phyloP scores from a whole-genome alignment of 2,888 invertebrate species.

The Balanococcus diminutus region DNA sequence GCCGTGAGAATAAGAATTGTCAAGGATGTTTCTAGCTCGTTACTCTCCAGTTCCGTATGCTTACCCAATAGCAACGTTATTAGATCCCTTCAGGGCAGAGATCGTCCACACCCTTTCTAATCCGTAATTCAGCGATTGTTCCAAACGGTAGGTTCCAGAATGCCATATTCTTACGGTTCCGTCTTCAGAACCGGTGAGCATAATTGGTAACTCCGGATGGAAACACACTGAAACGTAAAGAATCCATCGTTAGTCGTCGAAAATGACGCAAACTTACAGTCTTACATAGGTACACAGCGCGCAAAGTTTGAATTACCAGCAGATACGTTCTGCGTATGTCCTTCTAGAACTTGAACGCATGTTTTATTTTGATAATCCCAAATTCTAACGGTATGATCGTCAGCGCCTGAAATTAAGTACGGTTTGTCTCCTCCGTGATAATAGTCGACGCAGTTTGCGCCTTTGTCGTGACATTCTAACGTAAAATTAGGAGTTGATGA shows the following conservation, averaged over 20 bases:
- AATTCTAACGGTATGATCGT: constrained; percentile 96
- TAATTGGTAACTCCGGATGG: constrained; percentile 96
- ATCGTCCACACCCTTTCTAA: constrained; percentile 98
- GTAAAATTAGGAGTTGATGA: constrained; percentile 98
- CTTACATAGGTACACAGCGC: too few species aligned
- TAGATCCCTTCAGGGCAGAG: constrained; percentile 88
- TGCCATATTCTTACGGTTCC: constrained; percentile 98
- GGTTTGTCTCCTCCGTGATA: constrained; percentile 99
- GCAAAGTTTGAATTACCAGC: constrained; percentile 62
- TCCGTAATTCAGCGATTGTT: constrained; percentile 96
- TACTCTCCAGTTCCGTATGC: constrained; percentile 57
- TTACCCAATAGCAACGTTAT: constrained; percentile 91
- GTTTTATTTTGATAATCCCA: constrained; percentile 99
- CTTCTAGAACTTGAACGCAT: constrained; percentile 96
- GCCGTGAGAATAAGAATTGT: not conserved
- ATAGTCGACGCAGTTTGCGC: constrained; percentile 98
- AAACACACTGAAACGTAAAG: constrained; percentile 74
- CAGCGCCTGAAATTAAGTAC: constrained; percentile 97
- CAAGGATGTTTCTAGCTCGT: not conserved
- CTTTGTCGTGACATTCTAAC: constrained; percentile 96
- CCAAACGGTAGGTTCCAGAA: constrained; percentile 95
- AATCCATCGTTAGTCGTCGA: not conserved
- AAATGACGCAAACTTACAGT: not conserved
- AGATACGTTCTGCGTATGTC: constrained; percentile 95
- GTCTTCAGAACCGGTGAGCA: constrained; percentile 97